These are phyloP conservation scores for Gasterosteus nipponicus DNA, from an alignment of 2,113 vertebrate species.

Conservation along the genomic window DNA sequence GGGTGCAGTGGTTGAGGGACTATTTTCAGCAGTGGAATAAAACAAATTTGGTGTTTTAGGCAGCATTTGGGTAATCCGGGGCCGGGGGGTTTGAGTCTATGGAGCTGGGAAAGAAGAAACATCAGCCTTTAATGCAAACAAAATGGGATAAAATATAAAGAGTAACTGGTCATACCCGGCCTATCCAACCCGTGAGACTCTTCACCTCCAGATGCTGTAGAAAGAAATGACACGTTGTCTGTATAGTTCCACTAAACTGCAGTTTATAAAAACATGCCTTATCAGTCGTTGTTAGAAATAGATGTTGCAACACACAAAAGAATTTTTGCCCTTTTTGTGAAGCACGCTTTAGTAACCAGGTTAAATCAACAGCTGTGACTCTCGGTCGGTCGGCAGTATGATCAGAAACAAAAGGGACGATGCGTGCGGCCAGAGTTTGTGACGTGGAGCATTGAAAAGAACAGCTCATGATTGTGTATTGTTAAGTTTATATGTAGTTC, in stretches of 20 bases:
- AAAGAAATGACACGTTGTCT: not conserved
- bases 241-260: not conserved
- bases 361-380: not conserved
- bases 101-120: not conserved
- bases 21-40: not conserved
- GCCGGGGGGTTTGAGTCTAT: not conserved
- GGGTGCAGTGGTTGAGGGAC: not conserved
- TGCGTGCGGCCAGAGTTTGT: not conserved
- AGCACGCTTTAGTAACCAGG: not conserved
- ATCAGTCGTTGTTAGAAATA: not conserved
- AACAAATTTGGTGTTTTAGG: not conserved
- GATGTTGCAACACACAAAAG: not conserved
- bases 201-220: conserved; percentile 78
- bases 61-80: not conserved
- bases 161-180: conserved; percentile 85
- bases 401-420: not conserved
- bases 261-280: not conserved
- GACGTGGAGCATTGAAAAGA: not conserved
- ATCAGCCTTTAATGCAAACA: not conserved
- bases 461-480: not conserved
- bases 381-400: not conserved
- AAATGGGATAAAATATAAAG: not conserved
- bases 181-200: conserved; percentile 91
- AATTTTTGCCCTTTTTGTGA: not conserved
- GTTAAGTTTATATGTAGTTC: not conserved